Evolutionary conservation across 2,113 vertebrate genomes (phyloP).

Genomic region (Propithecus coquereli): DNA sequence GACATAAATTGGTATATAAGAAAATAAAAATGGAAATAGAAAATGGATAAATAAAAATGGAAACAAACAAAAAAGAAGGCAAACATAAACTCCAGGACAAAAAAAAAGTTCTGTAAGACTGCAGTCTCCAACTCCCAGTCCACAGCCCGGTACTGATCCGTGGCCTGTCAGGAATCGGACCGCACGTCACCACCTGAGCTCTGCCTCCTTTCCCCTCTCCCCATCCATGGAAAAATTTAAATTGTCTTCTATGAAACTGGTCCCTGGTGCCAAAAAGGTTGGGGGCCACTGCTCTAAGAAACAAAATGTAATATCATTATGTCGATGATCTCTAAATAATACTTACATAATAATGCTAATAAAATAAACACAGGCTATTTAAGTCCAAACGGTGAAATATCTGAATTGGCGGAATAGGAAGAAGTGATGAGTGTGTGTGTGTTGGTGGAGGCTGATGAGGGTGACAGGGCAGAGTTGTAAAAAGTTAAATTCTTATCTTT

Average conservation of each 20-base stretch:
- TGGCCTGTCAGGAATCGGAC: no score
- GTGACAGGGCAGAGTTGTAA: neutral
- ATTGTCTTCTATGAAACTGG: no score
- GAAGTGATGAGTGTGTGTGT: neutral
- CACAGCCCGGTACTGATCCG: no score
- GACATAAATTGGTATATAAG: neutral
- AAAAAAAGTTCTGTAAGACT: neutral
- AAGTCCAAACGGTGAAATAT: neutral
- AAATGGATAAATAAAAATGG: no score
- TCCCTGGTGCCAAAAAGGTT: no score
- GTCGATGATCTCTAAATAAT: neutral
- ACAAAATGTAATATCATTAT: neutral
- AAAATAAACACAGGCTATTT: neutral
- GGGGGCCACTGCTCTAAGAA: neutral
- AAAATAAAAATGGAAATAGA: neutral
- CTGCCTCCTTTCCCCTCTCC: no score
- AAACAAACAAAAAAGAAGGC: neutral
- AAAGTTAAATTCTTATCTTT: neutral
- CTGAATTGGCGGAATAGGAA: neutral
- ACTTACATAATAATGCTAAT: neutral
- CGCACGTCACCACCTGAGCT: no score
- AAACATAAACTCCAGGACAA: conserved; percentile 17
- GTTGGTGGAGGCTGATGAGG: accelerated
- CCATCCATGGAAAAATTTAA: no score
- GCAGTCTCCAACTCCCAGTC: no score